Evolutionary conservation across 2,797 vertebrate species (phyloP).

Genomic region (Enteromius trimaculatus): DNA sequence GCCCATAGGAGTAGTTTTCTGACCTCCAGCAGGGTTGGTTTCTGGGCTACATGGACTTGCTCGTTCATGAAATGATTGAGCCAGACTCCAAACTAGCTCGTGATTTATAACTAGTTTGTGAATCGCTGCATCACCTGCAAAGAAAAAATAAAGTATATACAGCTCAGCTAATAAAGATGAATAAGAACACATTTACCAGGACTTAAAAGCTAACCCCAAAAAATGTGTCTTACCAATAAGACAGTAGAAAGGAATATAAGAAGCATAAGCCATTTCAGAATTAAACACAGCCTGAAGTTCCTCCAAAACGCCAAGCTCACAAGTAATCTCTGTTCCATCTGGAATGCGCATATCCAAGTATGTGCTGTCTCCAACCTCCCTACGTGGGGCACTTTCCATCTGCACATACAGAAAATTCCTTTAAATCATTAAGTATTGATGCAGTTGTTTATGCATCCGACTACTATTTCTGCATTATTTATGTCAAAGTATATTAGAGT

Average conservation of each 20-base stretch:
- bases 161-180: background rate
- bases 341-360: slow-evolving; percentile 80
- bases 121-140: slow-evolving; percentile 86
- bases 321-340: slow-evolving; percentile 73
- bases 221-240: slow-evolving; percentile 84
- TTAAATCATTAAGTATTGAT: background rate
- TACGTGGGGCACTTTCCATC: slow-evolving; percentile 73
- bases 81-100: slow-evolving; percentile 86
- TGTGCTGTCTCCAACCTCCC: slow-evolving; percentile 78
- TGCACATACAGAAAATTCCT: slow-evolving; percentile 54
- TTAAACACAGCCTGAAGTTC: slow-evolving; percentile 95
- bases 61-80: slow-evolving; percentile 84
- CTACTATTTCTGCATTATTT: background rate
- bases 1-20: slow-evolving; percentile 56
- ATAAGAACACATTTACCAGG: background rate
- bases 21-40: slow-evolving; percentile 50
- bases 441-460: background rate
- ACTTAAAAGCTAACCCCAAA: background rate
- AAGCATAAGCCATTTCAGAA: slow-evolving; percentile 93
- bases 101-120: slow-evolving; percentile 88
- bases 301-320: slow-evolving; percentile 83
- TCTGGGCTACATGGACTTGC: slow-evolving; percentile 75
- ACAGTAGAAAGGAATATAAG: slow-evolving; percentile 95
- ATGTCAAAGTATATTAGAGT: background rate
- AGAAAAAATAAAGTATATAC: slow-evolving; percentile 20